Conservation (phyloP, 2,797 vertebrate genomes). For the Sebastes vulpes region DNA sequence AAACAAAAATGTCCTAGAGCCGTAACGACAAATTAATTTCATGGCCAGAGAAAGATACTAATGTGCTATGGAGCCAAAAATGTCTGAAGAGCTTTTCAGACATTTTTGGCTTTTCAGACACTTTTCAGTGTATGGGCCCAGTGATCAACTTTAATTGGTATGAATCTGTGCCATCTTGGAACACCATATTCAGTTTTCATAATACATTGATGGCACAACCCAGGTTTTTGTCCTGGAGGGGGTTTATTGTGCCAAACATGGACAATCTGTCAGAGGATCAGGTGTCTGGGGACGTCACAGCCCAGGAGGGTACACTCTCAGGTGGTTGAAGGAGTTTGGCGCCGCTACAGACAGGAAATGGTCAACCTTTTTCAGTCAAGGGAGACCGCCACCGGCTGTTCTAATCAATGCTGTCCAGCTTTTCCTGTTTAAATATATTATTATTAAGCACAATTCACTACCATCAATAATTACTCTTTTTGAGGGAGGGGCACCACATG, state of each 20-base stretch:
- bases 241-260: slow-evolving; percentile 11
- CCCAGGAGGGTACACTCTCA: neutral
- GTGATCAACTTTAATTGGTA: slow-evolving; percentile 17
- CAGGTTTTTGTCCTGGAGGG: slow-evolving; percentile 14
- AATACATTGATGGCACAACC: slow-evolving; percentile 4
- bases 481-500: neutral
- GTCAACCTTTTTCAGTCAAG: neutral
- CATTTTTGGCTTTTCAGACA: too few species aligned
- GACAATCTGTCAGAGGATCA: slow-evolving; percentile 25
- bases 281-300: slow-evolving; percentile 4
- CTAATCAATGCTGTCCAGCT: neutral
- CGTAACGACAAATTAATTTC: neutral
- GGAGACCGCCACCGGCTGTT: neutral
- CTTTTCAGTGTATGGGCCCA: neutral
- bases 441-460: neutral
- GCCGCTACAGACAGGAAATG: neutral
- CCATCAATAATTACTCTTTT: neutral
- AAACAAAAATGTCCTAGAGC: neutral
- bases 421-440: neutral
- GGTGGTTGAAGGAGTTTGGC: slow-evolving; percentile 17
- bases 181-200: neutral
- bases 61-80: neutral
- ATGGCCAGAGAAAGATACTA: neutral
- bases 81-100: neutral
- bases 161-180: slow-evolving; percentile 21